Base-by-base conservation (phyloP, 2,113 vertebrate species). In the Lampris incognitus region DNA sequence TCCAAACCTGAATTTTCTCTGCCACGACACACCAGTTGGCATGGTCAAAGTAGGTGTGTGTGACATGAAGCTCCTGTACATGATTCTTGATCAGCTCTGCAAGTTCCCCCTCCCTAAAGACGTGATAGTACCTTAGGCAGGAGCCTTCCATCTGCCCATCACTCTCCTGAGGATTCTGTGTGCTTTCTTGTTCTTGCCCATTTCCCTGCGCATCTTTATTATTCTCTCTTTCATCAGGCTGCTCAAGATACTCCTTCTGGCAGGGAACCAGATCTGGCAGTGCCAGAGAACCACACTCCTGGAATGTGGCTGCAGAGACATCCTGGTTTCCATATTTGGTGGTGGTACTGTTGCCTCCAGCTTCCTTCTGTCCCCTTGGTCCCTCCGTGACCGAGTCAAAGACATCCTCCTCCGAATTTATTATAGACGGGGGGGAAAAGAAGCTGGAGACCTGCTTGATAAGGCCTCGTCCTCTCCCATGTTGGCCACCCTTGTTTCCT, bases 261-360 rank as follows among this genome's bases (percentile, higher is more conserved):
- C 86, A 40, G 4, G 92, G 93, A 85, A 95, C 89, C 72, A 95
- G 90, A 83, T 96, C 94, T 46, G 94, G 92, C 83, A 96, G 94
- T 72, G 93, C 91, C 39, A 91, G 67, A 4, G 89, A 68, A 54
- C 88, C 87, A 66, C 88, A 94, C 11, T 88, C 74, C 44, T 78
- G 70, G 60, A 86, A 75, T 64, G 93, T 58, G 69, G 89, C 84
- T 24, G 85, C 66, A 13, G 90, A 72, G 37, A 86, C 81, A 6
- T 86, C 55, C 49, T 65, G 74, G 36, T 63, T 76, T 54, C 84
- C 85, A 52, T 76, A 37, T 56, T 75, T 52, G 37, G 52, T 67
- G 8, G 62, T 52, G 11, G 37, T 63, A 73, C 2, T 69, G 60
- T 69, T 59, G 49, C 68, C 44, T 39, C 60, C 62, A 2, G 76